These are phyloP conservation scores for Druon quercuslanigerum DNA, from an alignment of 1,140 invertebrate species.

Conservation along the genomic window DNA sequence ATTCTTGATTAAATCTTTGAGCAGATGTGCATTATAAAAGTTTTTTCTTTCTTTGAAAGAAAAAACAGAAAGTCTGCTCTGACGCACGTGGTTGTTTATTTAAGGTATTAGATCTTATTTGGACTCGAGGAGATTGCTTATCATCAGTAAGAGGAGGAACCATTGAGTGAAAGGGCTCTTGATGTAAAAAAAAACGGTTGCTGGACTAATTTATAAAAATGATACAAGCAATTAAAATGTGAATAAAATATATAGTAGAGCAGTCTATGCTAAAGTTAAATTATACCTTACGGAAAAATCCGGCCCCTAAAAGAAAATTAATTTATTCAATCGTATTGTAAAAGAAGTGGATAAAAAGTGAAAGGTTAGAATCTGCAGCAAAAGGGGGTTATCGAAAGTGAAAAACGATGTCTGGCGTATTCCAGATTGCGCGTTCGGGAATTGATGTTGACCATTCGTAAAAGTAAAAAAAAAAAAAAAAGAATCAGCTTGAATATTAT, in stretches of 20 bases:
- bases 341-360: slow-evolving; percentile 5
- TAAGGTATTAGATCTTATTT: neutral
- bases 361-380: neutral
- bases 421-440: neutral
- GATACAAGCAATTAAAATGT: neutral
- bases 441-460: neutral
- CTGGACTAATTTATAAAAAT: neutral
- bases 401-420: neutral
- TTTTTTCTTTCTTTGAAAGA: neutral
- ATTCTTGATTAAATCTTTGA: slow-evolving; percentile 22
- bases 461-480: neutral
- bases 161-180: neutral
- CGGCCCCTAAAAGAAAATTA: slow-evolving; percentile 16
- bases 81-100: neutral
- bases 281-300: slow-evolving; percentile 7
- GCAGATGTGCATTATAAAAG: slow-evolving; percentile 44
- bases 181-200: neutral
- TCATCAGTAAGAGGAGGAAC: slow-evolving; percentile 3
- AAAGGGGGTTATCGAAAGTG: slow-evolving; percentile 32
- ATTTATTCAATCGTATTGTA: neutral
- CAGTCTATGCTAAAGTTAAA: neutral
- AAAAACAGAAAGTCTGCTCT: neutral
- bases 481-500: neutral
- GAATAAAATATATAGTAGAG: neutral
- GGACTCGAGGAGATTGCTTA: neutral